phyloP scores from a whole-genome alignment of 2,113 vertebrate species.

The Pholis gunnellus region DNA sequence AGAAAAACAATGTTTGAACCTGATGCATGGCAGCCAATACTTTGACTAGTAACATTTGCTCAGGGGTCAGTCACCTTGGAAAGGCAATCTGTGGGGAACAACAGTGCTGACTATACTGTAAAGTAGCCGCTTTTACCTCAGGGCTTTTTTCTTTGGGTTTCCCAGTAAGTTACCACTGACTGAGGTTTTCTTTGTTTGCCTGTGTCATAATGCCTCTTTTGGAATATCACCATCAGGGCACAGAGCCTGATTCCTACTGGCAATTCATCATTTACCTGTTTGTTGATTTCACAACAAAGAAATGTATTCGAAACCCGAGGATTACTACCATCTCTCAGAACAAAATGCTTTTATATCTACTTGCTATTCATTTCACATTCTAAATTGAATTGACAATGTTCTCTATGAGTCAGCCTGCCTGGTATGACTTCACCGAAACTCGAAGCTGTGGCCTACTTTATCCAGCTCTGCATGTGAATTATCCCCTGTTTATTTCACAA shows the following conservation, averaged over 20 bases:
- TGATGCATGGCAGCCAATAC: constrained; percentile 72
- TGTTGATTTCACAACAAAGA: constrained; percentile 37
- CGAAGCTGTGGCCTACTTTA: constrained; percentile 57
- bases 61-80: constrained; percentile 73
- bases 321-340: constrained; percentile 20
- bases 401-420: constrained; percentile 47
- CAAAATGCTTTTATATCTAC: constrained; percentile 33
- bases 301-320: constrained; percentile 31
- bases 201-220: constrained; percentile 31
- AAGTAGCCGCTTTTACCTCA: constrained; percentile 53
- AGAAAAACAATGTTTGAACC: constrained; percentile 73
- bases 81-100: constrained; percentile 72
- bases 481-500: constrained; percentile 54
- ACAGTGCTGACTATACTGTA: constrained; percentile 68
- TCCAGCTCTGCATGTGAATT: constrained; percentile 47
- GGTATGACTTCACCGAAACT: constrained; percentile 50
- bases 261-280: constrained; percentile 36
- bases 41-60: constrained; percentile 73
- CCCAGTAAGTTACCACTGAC: constrained; percentile 34
- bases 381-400: constrained; percentile 46
- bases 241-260: constrained; percentile 15
- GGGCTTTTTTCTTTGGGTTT: constrained; percentile 31
- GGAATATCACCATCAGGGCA: constrained; percentile 37
- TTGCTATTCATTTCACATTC: constrained; percentile 37
- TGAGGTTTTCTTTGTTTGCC: constrained; percentile 30